Evolutionary conservation across 2,888 invertebrate genomes (phyloP), one percentile per base, ranked within the genome.

Genomic region (Acleris cristana): DNA sequence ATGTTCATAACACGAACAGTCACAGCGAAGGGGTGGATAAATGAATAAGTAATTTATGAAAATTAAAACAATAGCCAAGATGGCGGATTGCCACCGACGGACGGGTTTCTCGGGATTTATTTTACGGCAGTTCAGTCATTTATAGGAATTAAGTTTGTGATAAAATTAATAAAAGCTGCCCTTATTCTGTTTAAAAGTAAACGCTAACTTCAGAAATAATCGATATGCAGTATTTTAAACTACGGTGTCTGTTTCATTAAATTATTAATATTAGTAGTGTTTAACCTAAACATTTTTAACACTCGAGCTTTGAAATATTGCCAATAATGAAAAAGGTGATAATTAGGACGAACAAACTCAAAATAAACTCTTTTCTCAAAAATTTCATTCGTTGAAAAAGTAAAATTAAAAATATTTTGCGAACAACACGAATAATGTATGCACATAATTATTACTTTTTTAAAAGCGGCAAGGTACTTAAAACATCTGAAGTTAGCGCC

Each of bases 41-140:
- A 71, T 71, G 71, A 70, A 70, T 72, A 64, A 71, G 76, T 81
- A 81, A 83, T 83, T 81, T 81, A 82, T 82, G 77, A 82, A 80
- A 81, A 82, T 82, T 83, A 78, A 80, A 83, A 79, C 82, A 83
- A 82, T 82, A 79, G 77, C 76, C 40, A 61, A 61, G 60, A 61
- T 60, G 59, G 59, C 53, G 49, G 59, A 19, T 34, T 34, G 34
- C 58, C 26, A 34, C 18, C 23, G 48, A 18, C 2, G 16, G 45
- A n/a, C 23, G 1, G 12, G n/a, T 8, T 48, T 56, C 56, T 56
- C n/a, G 7, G 23, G 44, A 56, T 44, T 30, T 58, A 58, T 18
- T 48, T 58, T 6, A 48, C 48, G 48, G 26, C 2, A 18, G 23
- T 48, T 26, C 26, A 58, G 45, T 58, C n/a, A 30, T 26, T 48